Base-by-base conservation (phyloP, 2,113 vertebrate species). In the Tragelaphus imberbis region DNA sequence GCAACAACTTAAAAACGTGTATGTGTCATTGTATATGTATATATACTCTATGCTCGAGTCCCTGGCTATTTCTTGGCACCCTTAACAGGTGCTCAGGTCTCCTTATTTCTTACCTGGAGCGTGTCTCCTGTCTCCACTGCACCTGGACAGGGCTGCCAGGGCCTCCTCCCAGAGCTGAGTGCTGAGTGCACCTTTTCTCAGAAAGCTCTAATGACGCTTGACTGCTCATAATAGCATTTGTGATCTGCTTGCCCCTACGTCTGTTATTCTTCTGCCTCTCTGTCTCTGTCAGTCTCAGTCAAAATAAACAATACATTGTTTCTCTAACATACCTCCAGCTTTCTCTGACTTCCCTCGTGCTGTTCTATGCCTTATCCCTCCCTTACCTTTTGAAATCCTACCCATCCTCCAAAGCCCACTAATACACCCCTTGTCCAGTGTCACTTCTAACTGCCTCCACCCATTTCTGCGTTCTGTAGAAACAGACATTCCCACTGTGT, bases 91-190 rank as follows among this genome's bases (percentile, higher is more conserved):
- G 6, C 36, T 63, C 68, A 49, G 27, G 40, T 16, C 56, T 90
- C 47, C 49, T 59, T 30, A 1, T 36, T 9, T 49, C 47, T 61
- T 40, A 16, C 80, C n/a, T 4, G 13, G 47, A 30, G 71, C 17
- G 2, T 0, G 0, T 53, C 27, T 47, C 10, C 11, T 27, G 30
- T 13, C 16, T 86, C 44, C 7, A 6, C 8, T 36, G 2, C 65
- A 23, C 5, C 75, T 79, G 44, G 65, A 56, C 2, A 12, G 36
- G n/a, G n/a, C 28, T 33, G 10, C 25, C 63, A 21, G n/a, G 77
- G 40, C 7, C 10, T n/a, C 55, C 28, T 36, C 58, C 40, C 40
- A 59, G 28, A 80, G 36, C 63, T 68, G n/a, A 16, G 13, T 30
- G 68, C 84, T 82, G 28, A 47, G 28, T 88, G 85, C 23, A 15